Percentiles rank a stretch among this genome's conserved stretches.
phyloP scores from a whole-genome alignment of 2,888 invertebrate genomes.

The Dryococelus australis region DNA sequence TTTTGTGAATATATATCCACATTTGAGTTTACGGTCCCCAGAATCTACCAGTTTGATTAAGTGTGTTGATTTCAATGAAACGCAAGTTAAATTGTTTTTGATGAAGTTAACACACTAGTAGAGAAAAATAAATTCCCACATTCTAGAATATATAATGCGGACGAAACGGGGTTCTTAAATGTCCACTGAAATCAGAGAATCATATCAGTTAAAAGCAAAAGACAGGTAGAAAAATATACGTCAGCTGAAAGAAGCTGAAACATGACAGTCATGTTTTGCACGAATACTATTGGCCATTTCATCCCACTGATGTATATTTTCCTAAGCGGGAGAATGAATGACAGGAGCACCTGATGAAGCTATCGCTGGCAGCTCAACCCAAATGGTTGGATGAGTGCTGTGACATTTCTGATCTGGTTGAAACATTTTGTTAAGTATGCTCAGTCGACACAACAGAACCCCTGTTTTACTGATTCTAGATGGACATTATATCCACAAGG shows the following conservation, averaged over 20 bases:
- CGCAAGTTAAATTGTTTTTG: background rate
- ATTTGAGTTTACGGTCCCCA: background rate
- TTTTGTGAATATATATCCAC: background rate
- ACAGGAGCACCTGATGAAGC: background rate
- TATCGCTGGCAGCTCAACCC: background rate
- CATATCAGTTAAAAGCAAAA: background rate
- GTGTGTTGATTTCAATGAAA: background rate
- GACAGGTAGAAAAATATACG: background rate
- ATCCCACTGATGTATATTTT: background rate
- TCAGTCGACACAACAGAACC: background rate
- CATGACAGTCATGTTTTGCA: background rate
- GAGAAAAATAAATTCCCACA: background rate
- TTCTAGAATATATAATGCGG: background rate
- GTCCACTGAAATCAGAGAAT: background rate
- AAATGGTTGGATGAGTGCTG: background rate
- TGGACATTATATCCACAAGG: conserved; percentile 22
- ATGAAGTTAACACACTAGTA: background rate
- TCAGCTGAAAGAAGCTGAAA: background rate
- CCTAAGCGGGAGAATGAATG: background rate
- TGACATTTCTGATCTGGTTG: background rate
- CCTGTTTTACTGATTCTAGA: conserved; percentile 16
- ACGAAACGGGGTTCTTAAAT: background rate
- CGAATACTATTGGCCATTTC: background rate
- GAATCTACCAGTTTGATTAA: background rate
- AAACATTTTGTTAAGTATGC: background rate